Evolutionary conservation across 2,113 vertebrate genomes (phyloP).

Genomic region (Ophthalmolycus amberensis): DNA sequence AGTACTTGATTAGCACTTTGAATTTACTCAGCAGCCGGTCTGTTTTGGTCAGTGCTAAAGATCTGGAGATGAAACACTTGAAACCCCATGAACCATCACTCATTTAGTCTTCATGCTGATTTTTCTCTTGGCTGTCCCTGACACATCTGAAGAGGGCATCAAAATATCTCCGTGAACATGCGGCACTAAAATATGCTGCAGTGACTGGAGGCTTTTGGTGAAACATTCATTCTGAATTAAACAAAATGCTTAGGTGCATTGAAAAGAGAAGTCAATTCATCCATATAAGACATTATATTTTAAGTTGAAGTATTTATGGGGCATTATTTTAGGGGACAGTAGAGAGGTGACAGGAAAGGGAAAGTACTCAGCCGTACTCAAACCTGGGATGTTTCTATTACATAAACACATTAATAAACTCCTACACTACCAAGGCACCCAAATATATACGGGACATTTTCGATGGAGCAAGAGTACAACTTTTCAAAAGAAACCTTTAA

Average conservation of each 20-base stretch:
- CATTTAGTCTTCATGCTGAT: constrained; percentile 42
- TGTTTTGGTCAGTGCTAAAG: constrained; percentile 22
- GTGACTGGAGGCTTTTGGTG: constrained; percentile 6
- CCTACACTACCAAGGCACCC: neutral
- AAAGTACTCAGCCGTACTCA: neutral
- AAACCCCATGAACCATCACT: constrained; percentile 52
- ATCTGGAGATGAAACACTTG: constrained; percentile 40
- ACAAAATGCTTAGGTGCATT: neutral
- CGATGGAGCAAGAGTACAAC: neutral
- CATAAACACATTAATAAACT: neutral
- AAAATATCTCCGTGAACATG: neutral
- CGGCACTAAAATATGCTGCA: constrained; percentile 1
- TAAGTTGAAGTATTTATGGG: neutral
- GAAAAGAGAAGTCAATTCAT: neutral
- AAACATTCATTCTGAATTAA: neutral
- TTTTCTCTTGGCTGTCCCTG: constrained; percentile 32
- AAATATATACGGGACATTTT: neutral
- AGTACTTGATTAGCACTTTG: constrained; percentile 77
- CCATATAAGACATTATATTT: neutral
- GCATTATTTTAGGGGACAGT: neutral
- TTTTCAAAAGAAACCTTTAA: neutral
- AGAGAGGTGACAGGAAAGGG: neutral
- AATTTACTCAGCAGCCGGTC: constrained; percentile 51
- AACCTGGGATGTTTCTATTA: neutral
- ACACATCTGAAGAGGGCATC: constrained; percentile 25